These are phyloP conservation scores for Aphelocoma californica DNA, from an alignment of 2,797 vertebrate species.

Conservation along the genomic window DNA sequence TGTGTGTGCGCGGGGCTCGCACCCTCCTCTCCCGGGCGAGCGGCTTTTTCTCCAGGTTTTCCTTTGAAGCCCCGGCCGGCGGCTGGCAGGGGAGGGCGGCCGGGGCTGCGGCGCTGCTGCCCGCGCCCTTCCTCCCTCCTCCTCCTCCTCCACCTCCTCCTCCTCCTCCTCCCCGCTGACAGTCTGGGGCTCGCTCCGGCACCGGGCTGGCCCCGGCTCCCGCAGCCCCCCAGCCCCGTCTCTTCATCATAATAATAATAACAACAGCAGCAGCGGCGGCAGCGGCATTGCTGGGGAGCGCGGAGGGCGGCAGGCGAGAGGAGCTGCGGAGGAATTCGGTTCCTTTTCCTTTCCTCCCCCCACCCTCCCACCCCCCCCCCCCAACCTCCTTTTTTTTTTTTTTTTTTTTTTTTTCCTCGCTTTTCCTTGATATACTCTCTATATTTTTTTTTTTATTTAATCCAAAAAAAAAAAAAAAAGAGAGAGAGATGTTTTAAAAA, in stretches of 20 bases:
- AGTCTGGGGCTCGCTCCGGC: slow-evolving; percentile 20
- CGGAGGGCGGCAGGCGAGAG: too few species aligned
- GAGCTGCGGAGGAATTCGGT: too few species aligned
- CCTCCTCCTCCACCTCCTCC: neutral
- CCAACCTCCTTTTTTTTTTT: too few species aligned
- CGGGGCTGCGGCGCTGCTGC: slow-evolving; percentile 23
- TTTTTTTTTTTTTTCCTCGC: neutral
- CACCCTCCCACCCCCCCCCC: too few species aligned
- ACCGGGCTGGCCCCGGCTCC: slow-evolving; percentile 46
- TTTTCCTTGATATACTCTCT: neutral
- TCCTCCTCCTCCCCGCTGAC: too few species aligned
- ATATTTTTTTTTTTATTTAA: neutral
- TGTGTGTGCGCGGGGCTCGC: too few species aligned
- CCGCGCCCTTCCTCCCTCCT: slow-evolving; percentile 35
- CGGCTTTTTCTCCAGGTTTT: slow-evolving; percentile 35
- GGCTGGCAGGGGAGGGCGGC: slow-evolving; percentile 45
- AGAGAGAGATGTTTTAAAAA: slow-evolving; percentile 36
- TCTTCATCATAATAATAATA: neutral
- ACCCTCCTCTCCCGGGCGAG: neutral
- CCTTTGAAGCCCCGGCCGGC: slow-evolving; percentile 28
- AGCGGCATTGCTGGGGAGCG: too few species aligned
- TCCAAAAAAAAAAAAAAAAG: neutral
- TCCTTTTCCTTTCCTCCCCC: too few species aligned
- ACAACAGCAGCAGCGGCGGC: too few species aligned
- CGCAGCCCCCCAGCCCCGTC: slow-evolving; percentile 5